phyloP scores from a whole-genome alignment of 2,797 vertebrate species.

The Podargus strigoides region DNA sequence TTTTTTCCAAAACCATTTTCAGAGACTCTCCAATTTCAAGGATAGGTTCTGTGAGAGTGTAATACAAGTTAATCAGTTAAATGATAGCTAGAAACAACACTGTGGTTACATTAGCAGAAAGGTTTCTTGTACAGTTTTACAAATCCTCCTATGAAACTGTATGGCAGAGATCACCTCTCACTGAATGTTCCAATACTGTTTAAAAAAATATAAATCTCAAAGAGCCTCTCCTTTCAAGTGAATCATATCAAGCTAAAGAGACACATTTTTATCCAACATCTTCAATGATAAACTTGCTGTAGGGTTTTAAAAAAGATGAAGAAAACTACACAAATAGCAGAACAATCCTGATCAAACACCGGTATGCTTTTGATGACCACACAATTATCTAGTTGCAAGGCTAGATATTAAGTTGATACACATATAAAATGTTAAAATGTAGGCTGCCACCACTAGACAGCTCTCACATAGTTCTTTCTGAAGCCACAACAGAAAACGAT shows the following conservation, averaged over 20 bases:
- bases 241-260: neutral
- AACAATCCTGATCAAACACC: neutral
- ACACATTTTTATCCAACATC: neutral
- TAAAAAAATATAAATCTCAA: neutral
- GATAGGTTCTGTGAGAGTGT: neutral
- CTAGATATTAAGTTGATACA: neutral
- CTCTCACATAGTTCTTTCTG: neutral
- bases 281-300: neutral
- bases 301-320: neutral
- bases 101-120: neutral
- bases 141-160: neutral
- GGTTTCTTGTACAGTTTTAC: neutral
- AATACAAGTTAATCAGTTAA: neutral
- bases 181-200: neutral
- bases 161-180: neutral
- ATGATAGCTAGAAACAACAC: neutral
- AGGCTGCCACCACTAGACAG: neutral
- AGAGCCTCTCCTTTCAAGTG: neutral
- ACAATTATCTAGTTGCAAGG: neutral
- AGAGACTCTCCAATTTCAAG: neutral
- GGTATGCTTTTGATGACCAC: neutral
- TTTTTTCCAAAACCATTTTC: neutral
- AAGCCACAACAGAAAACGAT: neutral
- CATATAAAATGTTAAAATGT: neutral
- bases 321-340: neutral